Evolutionary conservation across 2,113 vertebrate genomes (phyloP).

Genomic region (Alces alces): DNA sequence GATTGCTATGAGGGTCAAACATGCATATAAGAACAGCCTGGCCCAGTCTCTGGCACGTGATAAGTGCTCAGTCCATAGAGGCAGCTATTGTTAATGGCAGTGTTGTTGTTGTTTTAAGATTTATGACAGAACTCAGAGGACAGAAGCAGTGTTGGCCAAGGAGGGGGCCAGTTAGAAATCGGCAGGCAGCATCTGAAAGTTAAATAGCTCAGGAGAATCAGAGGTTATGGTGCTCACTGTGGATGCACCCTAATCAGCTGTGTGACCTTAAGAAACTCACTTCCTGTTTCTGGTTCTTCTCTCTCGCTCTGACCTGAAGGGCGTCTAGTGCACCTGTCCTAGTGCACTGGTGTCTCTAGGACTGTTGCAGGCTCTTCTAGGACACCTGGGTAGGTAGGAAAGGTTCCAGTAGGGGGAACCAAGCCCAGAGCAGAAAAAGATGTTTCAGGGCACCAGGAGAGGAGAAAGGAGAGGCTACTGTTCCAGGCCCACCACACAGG

Average conservation of each 20-base stretch:
- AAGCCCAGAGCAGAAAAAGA: neutral
- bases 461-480: neutral
- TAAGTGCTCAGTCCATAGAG: accelerated
- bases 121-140: neutral
- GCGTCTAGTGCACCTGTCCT: neutral
- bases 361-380: neutral
- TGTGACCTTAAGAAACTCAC: neutral
- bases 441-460: neutral
- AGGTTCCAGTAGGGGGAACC: neutral
- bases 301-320: neutral
- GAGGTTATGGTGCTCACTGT: neutral
- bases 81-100: neutral
- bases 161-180: neutral
- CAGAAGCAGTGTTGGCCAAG: neutral
- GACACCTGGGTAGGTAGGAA: neutral
- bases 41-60: neutral
- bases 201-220: neutral
- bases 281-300: neutral
- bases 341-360: neutral
- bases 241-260: neutral
- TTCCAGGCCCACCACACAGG: neutral
- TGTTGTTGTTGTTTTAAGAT: neutral
- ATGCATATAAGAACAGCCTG: neutral
- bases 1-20: neutral
- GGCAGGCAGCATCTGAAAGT: neutral